phyloP scores from a whole-genome alignment of 2,113 vertebrate genomes.

The Phyllostomus hastatus region DNA sequence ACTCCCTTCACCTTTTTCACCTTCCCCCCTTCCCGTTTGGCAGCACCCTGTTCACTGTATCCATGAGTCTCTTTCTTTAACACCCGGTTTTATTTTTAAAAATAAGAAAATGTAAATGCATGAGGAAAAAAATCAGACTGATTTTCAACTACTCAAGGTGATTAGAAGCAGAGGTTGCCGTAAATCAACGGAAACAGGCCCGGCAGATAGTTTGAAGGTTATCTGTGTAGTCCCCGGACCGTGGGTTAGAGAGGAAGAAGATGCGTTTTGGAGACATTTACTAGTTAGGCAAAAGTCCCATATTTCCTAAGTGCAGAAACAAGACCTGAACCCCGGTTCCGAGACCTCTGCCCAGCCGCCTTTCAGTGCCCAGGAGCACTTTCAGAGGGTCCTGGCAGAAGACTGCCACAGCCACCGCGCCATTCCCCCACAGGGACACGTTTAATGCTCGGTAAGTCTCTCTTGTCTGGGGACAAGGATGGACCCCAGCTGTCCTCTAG shows the following conservation, averaged over 20 bases:
- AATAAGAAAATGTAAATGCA: background rate
- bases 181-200: background rate
- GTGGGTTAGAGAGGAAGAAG: background rate
- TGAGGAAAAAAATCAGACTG: background rate
- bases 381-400: background rate
- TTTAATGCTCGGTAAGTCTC: background rate
- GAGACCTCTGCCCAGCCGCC: background rate
- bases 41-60: background rate
- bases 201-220: background rate
- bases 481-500: background rate
- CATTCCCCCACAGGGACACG: background rate
- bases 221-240: no score
- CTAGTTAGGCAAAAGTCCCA: background rate
- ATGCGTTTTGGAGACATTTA: background rate
- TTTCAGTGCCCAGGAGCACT: background rate
- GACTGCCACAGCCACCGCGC: background rate
- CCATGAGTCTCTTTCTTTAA: background rate
- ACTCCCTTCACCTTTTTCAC: background rate
- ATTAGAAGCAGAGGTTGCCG: background rate
- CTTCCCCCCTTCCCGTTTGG: background rate
- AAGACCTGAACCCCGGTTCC: background rate
- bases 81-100: background rate
- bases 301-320: background rate
- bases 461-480: background rate
- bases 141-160: background rate